phyloP scores from a whole-genome alignment of 2,888 invertebrate genomes.

The Kuschelorhynchus macadamiae region DNA sequence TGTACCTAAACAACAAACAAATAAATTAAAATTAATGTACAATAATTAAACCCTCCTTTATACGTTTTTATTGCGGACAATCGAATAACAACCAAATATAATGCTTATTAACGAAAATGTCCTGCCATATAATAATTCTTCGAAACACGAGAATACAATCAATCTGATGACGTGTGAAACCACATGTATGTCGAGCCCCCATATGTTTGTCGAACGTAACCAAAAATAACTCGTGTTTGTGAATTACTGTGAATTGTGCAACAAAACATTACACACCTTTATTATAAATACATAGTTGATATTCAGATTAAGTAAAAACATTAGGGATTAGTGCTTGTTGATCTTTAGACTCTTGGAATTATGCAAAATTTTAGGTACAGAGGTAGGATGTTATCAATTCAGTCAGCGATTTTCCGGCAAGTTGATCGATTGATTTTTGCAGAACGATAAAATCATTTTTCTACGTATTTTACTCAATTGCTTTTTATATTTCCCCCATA shows the following conservation, averaged over 20 bases:
- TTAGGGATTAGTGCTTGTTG: constrained; percentile 7
- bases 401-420: neutral
- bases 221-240: constrained; percentile 33
- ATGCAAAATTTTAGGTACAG: neutral
- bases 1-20: too few species aligned
- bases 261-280: neutral
- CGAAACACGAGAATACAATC: constrained; percentile 23
- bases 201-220: constrained; percentile 21
- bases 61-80: too few species aligned
- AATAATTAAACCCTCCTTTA: too few species aligned
- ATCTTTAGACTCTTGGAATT: neutral
- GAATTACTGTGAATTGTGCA: constrained; percentile 39
- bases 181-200: constrained; percentile 47
- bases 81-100: too few species aligned
- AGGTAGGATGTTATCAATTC: neutral
- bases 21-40: too few species aligned
- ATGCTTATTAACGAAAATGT: neutral
- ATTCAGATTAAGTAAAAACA: neutral
- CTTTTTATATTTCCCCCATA: too few species aligned
- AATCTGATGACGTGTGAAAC: constrained; percentile 42
- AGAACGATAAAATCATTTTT: too few species aligned
- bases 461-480: too few species aligned
- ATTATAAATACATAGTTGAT: neutral
- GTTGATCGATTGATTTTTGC: neutral
- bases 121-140: neutral